phyloP scores from a whole-genome alignment of 2,888 invertebrate genomes.

The Tetragnatha montana region DNA sequence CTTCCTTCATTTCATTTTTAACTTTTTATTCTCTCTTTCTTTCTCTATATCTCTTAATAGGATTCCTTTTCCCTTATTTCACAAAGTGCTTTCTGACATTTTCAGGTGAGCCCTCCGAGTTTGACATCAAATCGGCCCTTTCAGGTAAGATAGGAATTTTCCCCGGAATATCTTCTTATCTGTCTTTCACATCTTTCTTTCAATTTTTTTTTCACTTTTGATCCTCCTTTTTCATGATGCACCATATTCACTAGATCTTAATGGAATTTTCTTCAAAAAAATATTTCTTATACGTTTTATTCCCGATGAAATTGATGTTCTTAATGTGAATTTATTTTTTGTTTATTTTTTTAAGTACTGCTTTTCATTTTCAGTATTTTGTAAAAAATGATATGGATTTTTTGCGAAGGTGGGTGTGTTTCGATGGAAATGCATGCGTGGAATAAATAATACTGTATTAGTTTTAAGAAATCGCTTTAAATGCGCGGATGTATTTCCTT shows the following conservation, averaged over 20 bases:
- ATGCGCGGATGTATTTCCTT: too few species aligned
- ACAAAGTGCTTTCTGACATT: slow-evolving; percentile 27
- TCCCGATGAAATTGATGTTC: background rate
- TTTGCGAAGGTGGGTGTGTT: too few species aligned
- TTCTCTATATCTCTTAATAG: background rate
- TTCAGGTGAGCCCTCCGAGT: slow-evolving; percentile 60
- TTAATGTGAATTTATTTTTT: background rate
- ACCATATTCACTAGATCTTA: too few species aligned
- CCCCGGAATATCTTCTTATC: background rate
- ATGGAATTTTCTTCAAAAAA: too few species aligned
- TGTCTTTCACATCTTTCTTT: background rate
- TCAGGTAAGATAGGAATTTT: slow-evolving; percentile 41
- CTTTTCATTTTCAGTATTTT: background rate
- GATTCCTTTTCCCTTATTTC: background rate
- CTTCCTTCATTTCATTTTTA: too few species aligned
- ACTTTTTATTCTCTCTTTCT: too few species aligned
- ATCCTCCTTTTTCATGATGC: background rate
- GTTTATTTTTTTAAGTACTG: background rate
- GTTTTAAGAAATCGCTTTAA: too few species aligned
- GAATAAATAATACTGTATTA: too few species aligned
- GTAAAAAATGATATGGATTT: too few species aligned
- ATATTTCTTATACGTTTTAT: background rate
- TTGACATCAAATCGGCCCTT: slow-evolving; percentile 59
- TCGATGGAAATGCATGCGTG: too few species aligned
- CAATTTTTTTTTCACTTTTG: background rate